A percentile compares a stretch with the other conserved stretches of the same genome.
These are phyloP conservation scores for Ectemnius lituratus DNA, from an alignment of 2,888 invertebrate species.

Conservation along the genomic window DNA sequence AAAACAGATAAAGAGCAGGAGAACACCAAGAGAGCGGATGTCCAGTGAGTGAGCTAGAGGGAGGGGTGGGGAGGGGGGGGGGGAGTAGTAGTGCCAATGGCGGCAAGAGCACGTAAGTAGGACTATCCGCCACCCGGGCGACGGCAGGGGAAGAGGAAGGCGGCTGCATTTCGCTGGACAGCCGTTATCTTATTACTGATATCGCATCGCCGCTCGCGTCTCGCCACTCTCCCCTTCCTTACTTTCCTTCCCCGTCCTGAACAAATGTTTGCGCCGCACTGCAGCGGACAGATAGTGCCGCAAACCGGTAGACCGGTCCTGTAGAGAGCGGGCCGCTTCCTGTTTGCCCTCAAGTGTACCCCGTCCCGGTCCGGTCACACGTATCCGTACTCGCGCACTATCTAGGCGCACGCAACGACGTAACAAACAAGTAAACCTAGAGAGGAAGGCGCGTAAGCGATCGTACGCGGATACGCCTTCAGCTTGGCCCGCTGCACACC, in stretches of 20 bases:
- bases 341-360: constrained; percentile 55
- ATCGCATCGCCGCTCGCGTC: constrained; percentile 62
- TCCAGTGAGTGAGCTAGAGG: background rate
- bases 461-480: background rate
- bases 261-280: constrained; percentile 72
- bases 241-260: constrained; percentile 60
- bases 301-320: constrained; percentile 62
- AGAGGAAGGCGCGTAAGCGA: constrained; percentile 24
- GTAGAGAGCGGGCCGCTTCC: constrained; percentile 62
- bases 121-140: constrained; percentile 18
- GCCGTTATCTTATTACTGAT: constrained; percentile 74
- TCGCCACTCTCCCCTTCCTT: constrained; percentile 53
- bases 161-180: constrained; percentile 52
- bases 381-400: background rate
- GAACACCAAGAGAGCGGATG: background rate
- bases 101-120: background rate
- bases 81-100: background rate
- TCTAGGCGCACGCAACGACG: constrained; percentile 2
- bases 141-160: constrained; percentile 17
- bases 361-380: constrained; percentile 20
- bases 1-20: background rate
- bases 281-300: constrained; percentile 64
- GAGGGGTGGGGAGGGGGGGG: constrained; percentile 16
- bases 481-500: constrained; percentile 12
- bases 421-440: constrained; percentile 38